Evolutionary conservation across 23 tunicate genomes (phyloP).

Genomic region (Botrylloides violaceus): DNA sequence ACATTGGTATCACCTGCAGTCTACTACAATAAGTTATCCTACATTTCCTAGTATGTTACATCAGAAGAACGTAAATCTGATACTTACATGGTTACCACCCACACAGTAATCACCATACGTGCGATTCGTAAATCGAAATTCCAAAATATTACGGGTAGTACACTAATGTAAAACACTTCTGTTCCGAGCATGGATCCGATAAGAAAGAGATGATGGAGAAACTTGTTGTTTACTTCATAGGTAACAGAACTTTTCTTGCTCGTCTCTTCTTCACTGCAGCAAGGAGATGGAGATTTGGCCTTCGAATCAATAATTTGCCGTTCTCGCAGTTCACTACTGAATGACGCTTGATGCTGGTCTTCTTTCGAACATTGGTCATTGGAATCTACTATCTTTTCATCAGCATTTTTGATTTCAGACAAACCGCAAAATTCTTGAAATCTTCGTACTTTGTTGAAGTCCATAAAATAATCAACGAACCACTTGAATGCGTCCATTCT

Average conservation of each 20-base stretch:
- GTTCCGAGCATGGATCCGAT: conserved; percentile 82
- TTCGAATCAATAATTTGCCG: not conserved
- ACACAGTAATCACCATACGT: conserved; percentile 77
- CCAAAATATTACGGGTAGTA: conserved; percentile 85
- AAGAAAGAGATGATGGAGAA: conserved; percentile 63
- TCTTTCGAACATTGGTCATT: not conserved
- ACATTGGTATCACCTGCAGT: too few species aligned
- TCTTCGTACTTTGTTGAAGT: conserved; percentile 88
- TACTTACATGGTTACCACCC: conserved; percentile 98
- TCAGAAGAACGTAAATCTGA: too few species aligned
- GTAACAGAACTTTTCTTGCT: not conserved
- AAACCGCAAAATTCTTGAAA: conserved; percentile 97
- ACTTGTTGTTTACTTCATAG: conserved; percentile 56
- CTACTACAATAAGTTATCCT: too few species aligned
- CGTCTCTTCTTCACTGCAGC: conserved; percentile 20
- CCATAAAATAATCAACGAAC: conserved; percentile 81
- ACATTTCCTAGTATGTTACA: too few species aligned
- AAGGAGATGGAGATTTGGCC: not conserved
- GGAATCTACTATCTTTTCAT: not conserved
- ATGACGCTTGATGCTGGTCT: not conserved
- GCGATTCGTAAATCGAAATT: conserved; percentile 66
- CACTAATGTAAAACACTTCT: conserved; percentile 84
- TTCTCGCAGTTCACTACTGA: not conserved
- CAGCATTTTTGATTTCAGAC: conserved; percentile 19
- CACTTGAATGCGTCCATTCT: conserved; percentile 39